Conservation (phyloP, 2,113 vertebrate genomes). For the Colossoma macropomum region DNA sequence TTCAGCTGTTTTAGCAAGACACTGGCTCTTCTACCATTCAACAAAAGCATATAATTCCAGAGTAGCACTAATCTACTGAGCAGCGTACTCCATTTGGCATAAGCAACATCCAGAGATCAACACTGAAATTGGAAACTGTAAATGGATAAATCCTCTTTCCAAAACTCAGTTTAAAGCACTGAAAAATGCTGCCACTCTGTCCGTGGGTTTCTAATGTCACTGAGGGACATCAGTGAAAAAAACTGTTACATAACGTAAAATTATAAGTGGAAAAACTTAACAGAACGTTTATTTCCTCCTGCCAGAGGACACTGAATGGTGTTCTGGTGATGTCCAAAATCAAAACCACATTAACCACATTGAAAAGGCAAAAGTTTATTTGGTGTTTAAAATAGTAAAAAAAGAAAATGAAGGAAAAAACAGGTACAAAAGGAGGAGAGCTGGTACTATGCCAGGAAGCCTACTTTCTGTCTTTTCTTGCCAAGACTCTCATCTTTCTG, state of each 20-base stretch:
- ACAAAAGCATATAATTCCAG: neutral
- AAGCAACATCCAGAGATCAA: neutral
- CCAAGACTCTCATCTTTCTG: constrained; percentile 89
- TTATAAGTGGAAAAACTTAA: neutral
- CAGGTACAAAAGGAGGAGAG: neutral
- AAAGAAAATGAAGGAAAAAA: too few relatives aligned
- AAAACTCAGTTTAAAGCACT: neutral
- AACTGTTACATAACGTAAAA: neutral
- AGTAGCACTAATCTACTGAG: neutral
- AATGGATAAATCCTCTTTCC: neutral
- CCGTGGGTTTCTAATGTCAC: neutral
- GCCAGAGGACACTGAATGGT: neutral
- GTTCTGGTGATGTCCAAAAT: constrained; percentile 15
- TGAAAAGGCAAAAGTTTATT: constrained; percentile 63
- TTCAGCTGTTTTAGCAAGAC: neutral
- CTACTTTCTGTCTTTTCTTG: constrained; percentile 86
- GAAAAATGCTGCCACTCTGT: too few relatives aligned
- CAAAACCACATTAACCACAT: constrained; percentile 42
- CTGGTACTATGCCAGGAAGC: constrained; percentile 85
- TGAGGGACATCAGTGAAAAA: neutral
- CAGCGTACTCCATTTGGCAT: neutral
- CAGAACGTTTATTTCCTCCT: neutral
- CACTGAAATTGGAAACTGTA: neutral
- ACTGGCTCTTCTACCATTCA: neutral
- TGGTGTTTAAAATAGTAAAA: neutral